phyloP scores from a whole-genome alignment of 2,797 vertebrate species.

The Chiloscyllium punctatum region DNA sequence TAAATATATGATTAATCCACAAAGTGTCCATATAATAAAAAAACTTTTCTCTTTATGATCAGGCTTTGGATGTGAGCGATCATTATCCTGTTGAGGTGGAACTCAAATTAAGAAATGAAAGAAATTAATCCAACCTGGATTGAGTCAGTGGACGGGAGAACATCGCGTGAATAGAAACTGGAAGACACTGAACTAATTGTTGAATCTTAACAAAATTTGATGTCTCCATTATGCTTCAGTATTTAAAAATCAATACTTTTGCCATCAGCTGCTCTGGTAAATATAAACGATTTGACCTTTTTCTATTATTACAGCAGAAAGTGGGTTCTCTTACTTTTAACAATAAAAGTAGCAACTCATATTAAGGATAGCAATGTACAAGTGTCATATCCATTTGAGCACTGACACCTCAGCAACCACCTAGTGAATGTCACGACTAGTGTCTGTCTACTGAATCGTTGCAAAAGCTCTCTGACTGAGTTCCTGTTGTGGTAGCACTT shows the following conservation, averaged over 20 bases:
- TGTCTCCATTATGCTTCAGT: slow-evolving; percentile 45
- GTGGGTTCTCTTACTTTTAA: background rate
- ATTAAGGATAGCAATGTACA: background rate
- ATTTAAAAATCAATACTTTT: background rate
- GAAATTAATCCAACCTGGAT: slow-evolving; percentile 49
- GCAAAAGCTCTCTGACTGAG: background rate
- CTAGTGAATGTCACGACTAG: background rate
- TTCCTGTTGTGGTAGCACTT: background rate
- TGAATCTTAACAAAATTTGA: background rate
- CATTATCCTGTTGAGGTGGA: slow-evolving; percentile 64
- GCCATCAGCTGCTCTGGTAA: background rate
- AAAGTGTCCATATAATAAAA: background rate
- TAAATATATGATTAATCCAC: background rate
- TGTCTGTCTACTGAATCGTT: background rate
- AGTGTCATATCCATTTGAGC: background rate
- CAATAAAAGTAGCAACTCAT: background rate
- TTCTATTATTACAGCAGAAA: background rate
- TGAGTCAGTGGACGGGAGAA: slow-evolving; percentile 42
- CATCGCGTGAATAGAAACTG: background rate
- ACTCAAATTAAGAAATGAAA: slow-evolving; percentile 45
- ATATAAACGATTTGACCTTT: background rate
- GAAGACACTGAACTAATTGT: background rate
- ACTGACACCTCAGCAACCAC: background rate
- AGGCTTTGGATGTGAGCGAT: slow-evolving; percentile 59
- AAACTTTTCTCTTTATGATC: background rate